Conservation (phyloP, 2,888 invertebrate genomes). For the Ophion ventricosus region DNA sequence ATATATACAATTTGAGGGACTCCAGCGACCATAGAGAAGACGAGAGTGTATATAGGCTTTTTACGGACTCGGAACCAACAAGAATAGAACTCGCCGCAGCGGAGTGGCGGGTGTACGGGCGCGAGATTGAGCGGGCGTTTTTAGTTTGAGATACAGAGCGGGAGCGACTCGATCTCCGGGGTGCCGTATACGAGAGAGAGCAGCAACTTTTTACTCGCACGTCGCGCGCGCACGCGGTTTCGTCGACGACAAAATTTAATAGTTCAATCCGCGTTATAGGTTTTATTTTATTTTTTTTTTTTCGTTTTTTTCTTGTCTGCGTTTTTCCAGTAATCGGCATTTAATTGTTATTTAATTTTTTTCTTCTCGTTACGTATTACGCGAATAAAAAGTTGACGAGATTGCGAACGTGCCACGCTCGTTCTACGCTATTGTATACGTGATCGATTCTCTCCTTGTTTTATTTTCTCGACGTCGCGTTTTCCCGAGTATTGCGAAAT, state of each 20-base stretch:
- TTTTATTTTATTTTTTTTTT: conserved; percentile 1
- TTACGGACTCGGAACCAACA: conserved; percentile 60
- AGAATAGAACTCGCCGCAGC: conserved; percentile 57
- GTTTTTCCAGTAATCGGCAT: not conserved
- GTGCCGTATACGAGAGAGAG: conserved; percentile 45
- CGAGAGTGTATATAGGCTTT: conserved; percentile 44
- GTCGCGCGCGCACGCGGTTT: conserved; percentile 27
- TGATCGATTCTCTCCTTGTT: not conserved
- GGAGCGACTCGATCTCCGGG: conserved; percentile 61
- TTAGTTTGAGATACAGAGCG: conserved; percentile 65
- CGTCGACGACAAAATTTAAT: not conserved
- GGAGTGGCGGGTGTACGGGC: conserved; percentile 44
- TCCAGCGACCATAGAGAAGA: conserved; percentile 54
- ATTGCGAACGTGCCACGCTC: conserved; percentile 13
- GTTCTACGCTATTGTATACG: not conserved
- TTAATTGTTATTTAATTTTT: not conserved
- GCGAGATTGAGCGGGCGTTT: conserved; percentile 53
- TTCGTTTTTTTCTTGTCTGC: not conserved
- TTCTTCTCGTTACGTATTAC: not conserved
- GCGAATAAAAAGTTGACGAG: not conserved
- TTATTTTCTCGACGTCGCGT: not conserved
- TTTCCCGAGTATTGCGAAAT: conserved; percentile 12
- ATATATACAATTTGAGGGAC: conserved; percentile 27
- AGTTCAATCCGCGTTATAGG: not conserved
- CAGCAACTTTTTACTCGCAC: conserved; percentile 18